These are phyloP conservation scores for Ardeotis arabs DNA, from an alignment of 2,113 vertebrate species.

Conservation along the genomic window DNA sequence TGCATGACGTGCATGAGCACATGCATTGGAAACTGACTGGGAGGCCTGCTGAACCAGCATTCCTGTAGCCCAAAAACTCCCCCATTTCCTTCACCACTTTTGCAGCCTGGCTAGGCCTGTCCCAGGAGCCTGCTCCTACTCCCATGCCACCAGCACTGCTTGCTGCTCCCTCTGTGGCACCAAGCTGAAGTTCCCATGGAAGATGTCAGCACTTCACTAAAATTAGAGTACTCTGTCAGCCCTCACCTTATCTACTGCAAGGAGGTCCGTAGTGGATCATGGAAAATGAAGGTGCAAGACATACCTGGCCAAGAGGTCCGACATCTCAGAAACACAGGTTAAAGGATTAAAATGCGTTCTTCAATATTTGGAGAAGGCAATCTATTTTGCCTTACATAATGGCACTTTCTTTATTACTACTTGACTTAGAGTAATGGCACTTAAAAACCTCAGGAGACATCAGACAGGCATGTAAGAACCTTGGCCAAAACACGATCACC, in stretches of 20 bases:
- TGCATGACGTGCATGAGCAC: rapidly evolving
- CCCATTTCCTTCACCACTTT: background rate
- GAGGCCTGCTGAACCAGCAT: background rate
- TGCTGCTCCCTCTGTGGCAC: rapidly evolving
- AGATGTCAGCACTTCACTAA: background rate
- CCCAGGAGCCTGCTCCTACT: background rate
- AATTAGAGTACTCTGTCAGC: background rate
- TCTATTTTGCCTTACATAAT: background rate
- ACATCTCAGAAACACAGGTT: background rate
- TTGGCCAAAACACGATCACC: background rate
- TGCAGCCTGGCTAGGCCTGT: background rate
- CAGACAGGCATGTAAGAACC: background rate
- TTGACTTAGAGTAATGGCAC: background rate
- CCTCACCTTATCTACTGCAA: background rate
- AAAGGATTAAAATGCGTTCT: background rate
- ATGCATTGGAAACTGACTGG: background rate
- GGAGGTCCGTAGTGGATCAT: background rate
- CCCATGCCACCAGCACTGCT: rapidly evolving
- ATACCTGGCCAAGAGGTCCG: background rate
- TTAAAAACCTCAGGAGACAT: background rate
- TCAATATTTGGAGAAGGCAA: background rate
- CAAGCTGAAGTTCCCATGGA: background rate
- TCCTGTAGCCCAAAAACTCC: background rate
- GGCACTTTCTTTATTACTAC: background rate
- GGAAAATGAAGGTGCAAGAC: background rate